Percentiles rank a stretch among this genome's conserved stretches.
phyloP scores from a whole-genome alignment of 2,113 vertebrate genomes.

The Suncus etruscus region DNA sequence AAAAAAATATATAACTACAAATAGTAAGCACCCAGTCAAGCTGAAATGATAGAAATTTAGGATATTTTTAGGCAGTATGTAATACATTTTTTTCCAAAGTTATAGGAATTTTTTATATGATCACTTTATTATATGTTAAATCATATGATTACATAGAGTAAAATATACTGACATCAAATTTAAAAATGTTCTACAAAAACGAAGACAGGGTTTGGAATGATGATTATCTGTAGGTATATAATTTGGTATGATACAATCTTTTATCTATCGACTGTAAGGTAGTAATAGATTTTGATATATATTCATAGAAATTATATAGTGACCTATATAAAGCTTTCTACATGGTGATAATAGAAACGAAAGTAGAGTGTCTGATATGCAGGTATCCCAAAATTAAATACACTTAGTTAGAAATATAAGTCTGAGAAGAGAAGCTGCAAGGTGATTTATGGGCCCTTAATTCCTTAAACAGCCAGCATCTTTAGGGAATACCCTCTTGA shows the following conservation, averaged over 20 bases:
- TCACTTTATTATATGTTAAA: conserved; percentile 20
- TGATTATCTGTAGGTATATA: conserved; percentile 7
- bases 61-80: not conserved
- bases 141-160: not conserved
- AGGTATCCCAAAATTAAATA: too few relatives aligned
- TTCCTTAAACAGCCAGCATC: too few relatives aligned
- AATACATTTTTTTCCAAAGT: not conserved
- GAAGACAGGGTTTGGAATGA: not conserved
- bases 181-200: not conserved
- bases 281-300: conserved; percentile 15
- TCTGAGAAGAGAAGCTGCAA: too few relatives aligned
- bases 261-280: conserved; percentile 15
- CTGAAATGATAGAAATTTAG: conserved; percentile 2
- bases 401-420: too few relatives aligned
- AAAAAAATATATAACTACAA: too few relatives aligned
- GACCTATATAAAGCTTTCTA: not conserved
- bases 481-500: too few relatives aligned
- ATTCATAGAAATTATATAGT: not conserved
- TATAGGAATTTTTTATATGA: not conserved
- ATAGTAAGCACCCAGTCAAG: not conserved
- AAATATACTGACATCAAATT: conserved; percentile 9
- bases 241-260: not conserved
- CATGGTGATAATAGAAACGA: conserved; percentile 17
- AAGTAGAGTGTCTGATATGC: not conserved
- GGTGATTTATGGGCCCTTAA: too few relatives aligned